Percentiles rank a stretch among this genome's conserved stretches.
Evolutionary conservation across 1,140 invertebrate genomes (phyloP).

Genomic region (Sycophaga agraensis): DNA sequence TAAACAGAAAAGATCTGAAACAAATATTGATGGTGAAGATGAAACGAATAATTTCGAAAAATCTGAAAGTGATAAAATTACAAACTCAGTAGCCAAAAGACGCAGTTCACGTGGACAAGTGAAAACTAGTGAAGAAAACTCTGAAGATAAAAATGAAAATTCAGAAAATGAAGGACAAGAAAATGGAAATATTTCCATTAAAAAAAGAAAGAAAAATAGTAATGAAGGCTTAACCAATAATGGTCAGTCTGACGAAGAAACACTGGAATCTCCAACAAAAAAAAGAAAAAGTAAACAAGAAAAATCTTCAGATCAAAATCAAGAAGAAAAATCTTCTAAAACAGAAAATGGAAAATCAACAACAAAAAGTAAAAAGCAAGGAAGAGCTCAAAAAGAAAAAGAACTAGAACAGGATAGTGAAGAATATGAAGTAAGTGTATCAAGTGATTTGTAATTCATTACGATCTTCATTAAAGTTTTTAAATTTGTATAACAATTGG

Average conservation of each 20-base stretch:
- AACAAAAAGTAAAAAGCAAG: constrained; percentile 9
- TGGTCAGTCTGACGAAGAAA: constrained; percentile 34
- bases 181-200: constrained; percentile 1
- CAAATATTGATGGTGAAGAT: constrained; percentile 42
- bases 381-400: constrained; percentile 8
- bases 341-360: constrained; percentile 18
- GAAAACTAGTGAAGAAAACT: constrained; percentile 30
- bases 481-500: background rate
- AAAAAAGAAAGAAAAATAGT: constrained; percentile 1
- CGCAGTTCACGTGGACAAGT: constrained; percentile 32
- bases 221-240: constrained; percentile 1
- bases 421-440: constrained; percentile 47
- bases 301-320: constrained; percentile 37
- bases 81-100: constrained; percentile 29
- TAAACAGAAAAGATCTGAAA: constrained; percentile 49
- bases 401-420: constrained; percentile 30
- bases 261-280: constrained; percentile 27
- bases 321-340: constrained; percentile 37
- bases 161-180: constrained; percentile 18
- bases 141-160: constrained; percentile 27
- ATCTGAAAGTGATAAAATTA: constrained; percentile 9
- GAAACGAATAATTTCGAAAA: constrained; percentile 32
- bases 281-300: constrained; percentile 42
- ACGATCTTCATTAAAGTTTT: background rate
- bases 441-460: background rate